Percentiles rank a stretch among this genome's conserved stretches.
These are phyloP conservation scores for Mobula hypostoma DNA, from an alignment of 2,113 vertebrate species.

Conservation along the genomic window DNA sequence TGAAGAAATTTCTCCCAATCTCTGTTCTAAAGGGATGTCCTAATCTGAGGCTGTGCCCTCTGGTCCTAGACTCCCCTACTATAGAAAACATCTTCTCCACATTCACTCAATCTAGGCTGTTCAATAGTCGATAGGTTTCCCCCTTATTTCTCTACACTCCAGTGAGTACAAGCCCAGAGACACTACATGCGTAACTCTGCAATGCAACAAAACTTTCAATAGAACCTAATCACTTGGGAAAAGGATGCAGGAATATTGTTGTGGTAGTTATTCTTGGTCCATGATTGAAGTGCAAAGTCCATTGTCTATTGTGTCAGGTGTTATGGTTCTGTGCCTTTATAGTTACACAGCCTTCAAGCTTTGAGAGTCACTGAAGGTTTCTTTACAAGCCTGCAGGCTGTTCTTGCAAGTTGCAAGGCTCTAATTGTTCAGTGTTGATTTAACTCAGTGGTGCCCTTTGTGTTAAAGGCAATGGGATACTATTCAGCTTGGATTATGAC, in stretches of 20 bases:
- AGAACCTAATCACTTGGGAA: not conserved
- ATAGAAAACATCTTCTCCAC: too few species aligned
- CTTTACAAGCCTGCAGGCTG: not conserved
- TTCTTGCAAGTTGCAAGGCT: not conserved
- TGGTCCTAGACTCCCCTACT: too few species aligned
- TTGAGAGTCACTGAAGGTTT: not conserved
- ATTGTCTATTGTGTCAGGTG: not conserved
- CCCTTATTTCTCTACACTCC: too few species aligned
- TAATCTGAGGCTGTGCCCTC: too few species aligned
- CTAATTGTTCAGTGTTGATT: not conserved
- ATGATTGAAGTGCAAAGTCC: not conserved
- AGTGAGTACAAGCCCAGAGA: too few species aligned
- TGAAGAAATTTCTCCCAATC: too few species aligned
- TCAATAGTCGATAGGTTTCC: too few species aligned
- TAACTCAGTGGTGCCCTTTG: not conserved
- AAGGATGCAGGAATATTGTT: not conserved
- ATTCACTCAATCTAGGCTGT: too few species aligned
- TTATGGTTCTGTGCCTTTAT: not conserved
- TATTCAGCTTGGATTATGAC: not conserved
- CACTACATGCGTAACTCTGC: not conserved
- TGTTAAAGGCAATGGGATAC: not conserved
- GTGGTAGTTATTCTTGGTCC: not conserved
- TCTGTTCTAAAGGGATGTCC: too few species aligned
- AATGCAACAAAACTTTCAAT: not conserved
- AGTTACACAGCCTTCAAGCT: not conserved